Base-by-base conservation (phyloP, 1,140 invertebrate genomes). In the Dolichoris vasculosae region DNA sequence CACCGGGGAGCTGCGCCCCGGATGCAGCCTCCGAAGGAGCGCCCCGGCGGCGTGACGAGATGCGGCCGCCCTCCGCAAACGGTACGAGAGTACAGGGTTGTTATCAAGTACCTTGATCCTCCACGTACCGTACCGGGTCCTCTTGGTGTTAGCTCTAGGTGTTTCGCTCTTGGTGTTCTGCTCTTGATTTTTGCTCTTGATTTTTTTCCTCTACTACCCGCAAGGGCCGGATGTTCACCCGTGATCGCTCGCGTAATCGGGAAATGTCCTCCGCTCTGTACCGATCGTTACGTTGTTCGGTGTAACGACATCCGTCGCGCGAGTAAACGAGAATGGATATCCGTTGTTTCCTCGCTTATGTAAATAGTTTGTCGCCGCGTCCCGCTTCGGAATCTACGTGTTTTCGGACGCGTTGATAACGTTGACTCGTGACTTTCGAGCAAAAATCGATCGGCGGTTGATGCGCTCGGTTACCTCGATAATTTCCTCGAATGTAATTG, bases 161-260 rank as follows among this genome's bases (percentile, higher is more conserved):
- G n/a, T n/a, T n/a, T n/a, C n/a, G n/a, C n/a, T n/a, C n/a, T n/a
- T n/a, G n/a, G n/a, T n/a, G n/a, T n/a, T n/a, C n/a, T n/a, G n/a
- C n/a, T n/a, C n/a, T n/a, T n/a, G n/a, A n/a, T n/a, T n/a, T n/a
- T n/a, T n/a, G n/a, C n/a, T n/a, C n/a, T n/a, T n/a, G n/a, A n/a
- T n/a, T n/a, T n/a, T n/a, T n/a, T n/a, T n/a, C n/a, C n/a, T n/a
- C n/a, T n/a, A n/a, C n/a, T n/a, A n/a, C n/a, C n/a, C n/a, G n/a
- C n/a, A n/a, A n/a, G n/a, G n/a, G n/a, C n/a, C n/a, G n/a, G n/a
- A n/a, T n/a, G n/a, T n/a, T n/a, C n/a, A n/a, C n/a, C n/a, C n/a
- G 55, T 40, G 77, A 88, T 89, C 90, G 91, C 90, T 87, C 88
- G 87, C 90, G 87, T 92, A 91, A 92, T 91, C 92, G 92, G 92